Evolutionary conservation across 2,888 invertebrate genomes (phyloP).

Genomic region (Steromphala cineraria): DNA sequence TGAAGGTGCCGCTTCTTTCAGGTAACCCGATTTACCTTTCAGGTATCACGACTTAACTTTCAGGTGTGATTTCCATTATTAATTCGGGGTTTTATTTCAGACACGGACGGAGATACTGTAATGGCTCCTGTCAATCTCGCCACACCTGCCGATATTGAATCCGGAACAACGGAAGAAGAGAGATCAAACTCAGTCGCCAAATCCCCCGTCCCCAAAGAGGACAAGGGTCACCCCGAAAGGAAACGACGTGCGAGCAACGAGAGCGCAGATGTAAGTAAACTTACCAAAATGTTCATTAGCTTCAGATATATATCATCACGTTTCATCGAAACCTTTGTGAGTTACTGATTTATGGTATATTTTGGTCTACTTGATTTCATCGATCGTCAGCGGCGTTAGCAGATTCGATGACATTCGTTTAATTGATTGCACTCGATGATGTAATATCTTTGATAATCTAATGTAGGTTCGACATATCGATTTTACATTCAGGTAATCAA

Average conservation of each 20-base stretch:
- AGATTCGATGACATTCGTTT: too few relatives aligned
- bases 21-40: neutral
- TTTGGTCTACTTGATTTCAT: too few relatives aligned
- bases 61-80: neutral
- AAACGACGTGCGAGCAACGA: conserved; percentile 70
- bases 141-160: conserved; percentile 31
- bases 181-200: conserved; percentile 40
- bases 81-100: conserved; percentile 33
- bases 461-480: neutral
- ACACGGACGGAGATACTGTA: conserved; percentile 21
- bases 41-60: neutral
- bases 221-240: conserved; percentile 63
- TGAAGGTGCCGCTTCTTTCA: neutral
- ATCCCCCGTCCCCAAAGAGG: conserved; percentile 37
- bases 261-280: conserved; percentile 67
- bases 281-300: too few relatives aligned
- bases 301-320: too few relatives aligned
- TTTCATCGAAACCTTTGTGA: too few relatives aligned
- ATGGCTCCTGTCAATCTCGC: conserved; percentile 39
- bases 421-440: too few relatives aligned
- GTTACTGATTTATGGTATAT: too few relatives aligned
- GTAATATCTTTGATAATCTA: neutral
- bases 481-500: neutral
- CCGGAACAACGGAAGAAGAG: conserved; percentile 43
- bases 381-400: too few relatives aligned